Evolutionary conservation across 2,888 invertebrate genomes (phyloP), one percentile per base, ranked within the genome.

Genomic region (Tiphia femorata): DNA sequence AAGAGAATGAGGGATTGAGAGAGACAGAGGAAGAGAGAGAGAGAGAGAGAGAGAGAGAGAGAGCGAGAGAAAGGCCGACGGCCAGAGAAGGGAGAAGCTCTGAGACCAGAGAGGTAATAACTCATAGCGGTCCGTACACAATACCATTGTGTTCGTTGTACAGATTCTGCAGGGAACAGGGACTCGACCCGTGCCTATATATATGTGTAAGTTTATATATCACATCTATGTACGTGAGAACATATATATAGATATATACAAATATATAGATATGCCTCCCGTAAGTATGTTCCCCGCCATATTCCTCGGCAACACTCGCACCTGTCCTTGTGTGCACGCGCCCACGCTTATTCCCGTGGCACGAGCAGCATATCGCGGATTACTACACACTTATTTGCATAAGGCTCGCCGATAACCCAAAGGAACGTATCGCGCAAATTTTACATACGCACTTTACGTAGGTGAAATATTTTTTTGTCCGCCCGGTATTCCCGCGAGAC

Each of bases 111-210:
- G 72, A 75, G 75, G 77, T 77, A 79, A 81, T 81, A 81, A 81
- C 77, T 81, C 79, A 81, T 77, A 70, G 68, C 64, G 73, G 73
- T 72, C 73, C 75, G 72, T 69, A 72, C 79, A 80, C 80, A 80
- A 81, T 80, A 77, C 79, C 78, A 79, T 79, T 80, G 78, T 79
- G 76, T 70, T 77, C 75, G 76, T 75, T 72, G 75, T 78, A 74
- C 73, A 74, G 79, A 79, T 80, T 78, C 80, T 81, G 77, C 73
- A 70, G 72, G 67, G 77, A 80, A 75, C 80, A 78, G 79, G 68
- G 52, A 49, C 57, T 48, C 33, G 25, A 33, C 33, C 12, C 12
- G n/a, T 30, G 33, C 47, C 25, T 40, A 55, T 52, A 44, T 49
- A 29, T 33, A 55, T 49, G 30, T 42, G 23, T 25, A 20, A 21